Evolutionary conservation across 2,888 invertebrate genomes (phyloP), one percentile per base, ranked within the genome.

Genomic region (Chalcosyrphus nemorum): DNA sequence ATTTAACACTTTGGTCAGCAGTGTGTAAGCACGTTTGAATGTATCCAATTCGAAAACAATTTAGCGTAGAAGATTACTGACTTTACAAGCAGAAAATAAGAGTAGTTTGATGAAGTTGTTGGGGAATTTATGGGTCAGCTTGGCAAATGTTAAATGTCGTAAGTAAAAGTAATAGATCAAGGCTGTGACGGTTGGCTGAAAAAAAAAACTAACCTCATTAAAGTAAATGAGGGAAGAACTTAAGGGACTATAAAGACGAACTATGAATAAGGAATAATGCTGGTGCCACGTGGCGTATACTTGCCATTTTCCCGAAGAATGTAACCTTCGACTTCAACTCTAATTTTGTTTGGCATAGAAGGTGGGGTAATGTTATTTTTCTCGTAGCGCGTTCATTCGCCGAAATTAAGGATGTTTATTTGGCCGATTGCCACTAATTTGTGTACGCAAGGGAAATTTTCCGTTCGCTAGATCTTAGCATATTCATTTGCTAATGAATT

Each of bases 1-100:
- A 41, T 50, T 65, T 65, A 57, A 59, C 57, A 65, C 50, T 43
- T 24, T 11, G 57, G 77, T 61, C 65, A 71, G 50, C 65, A 71
- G 50, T 65, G 65, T 71, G 24, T 63, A 43, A 57, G 50, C 71
- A 65, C 57, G 78, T 65, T 41, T 72, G 57, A 43, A 72, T 78
- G 57, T 78, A 78, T 65, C 57, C 78, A 71, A 78, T 72, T 78
- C 65, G 65, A 78, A 78, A 78, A 78, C 78, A 72, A 78, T 78
- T 78, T 78, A 50, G 72, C 11, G 19, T 59, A 78, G 50, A 65
- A 65, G 65, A 63, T 78, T 78, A 71, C 27, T 52, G 52, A 71
- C 56, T 78, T 70, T 35, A 52, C 35, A 54, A 57, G 38, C 41
- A 68, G 61, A 35, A 19, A 21, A 54, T 21, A 32, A 13, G 4